Percentiles rank a stretch among this genome's conserved stretches.
These are phyloP conservation scores for Drosophila pseudoananassae DNA, from an alignment of 1,140 invertebrate species.

Conservation along the genomic window DNA sequence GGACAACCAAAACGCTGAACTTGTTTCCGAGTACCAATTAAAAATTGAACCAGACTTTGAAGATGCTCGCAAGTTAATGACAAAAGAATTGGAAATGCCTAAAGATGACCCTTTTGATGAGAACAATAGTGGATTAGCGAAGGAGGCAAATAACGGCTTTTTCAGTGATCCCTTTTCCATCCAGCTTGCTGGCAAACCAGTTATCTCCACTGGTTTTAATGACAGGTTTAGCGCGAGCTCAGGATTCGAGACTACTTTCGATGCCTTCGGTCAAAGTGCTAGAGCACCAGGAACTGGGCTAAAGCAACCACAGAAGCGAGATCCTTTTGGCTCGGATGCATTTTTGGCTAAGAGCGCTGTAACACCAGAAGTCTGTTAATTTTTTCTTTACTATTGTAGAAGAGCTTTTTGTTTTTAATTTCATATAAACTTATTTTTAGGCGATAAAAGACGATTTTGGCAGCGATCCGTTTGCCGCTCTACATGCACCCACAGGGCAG, in stretches of 20 bases:
- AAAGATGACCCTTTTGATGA: constrained; percentile 80
- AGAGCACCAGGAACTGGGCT: constrained; percentile 54
- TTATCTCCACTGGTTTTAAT: constrained; percentile 81
- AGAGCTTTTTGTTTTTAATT: not conserved
- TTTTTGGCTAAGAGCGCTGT: constrained; percentile 85
- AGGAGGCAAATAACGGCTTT: constrained; percentile 75
- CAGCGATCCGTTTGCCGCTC: constrained; percentile 93
- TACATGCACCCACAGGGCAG: constrained; percentile 89
- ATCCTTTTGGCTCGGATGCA: constrained; percentile 87
- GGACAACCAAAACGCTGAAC: constrained; percentile 88
- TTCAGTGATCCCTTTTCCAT: constrained; percentile 74
- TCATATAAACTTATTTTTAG: constrained; percentile 56
- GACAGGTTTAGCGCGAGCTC: constrained; percentile 74
- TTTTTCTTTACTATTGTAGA: not conserved
- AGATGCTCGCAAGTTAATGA: constrained; percentile 85
- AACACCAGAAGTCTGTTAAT: constrained; percentile 65
- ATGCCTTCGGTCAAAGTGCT: constrained; percentile 68
- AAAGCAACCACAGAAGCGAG: constrained; percentile 78
- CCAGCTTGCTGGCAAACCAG: constrained; percentile 45
- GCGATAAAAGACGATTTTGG: constrained; percentile 91
- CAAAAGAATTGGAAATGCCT: constrained; percentile 66
- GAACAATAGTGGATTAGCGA: constrained; percentile 69
- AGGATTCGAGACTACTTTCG: constrained; percentile 75
- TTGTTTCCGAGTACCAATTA: constrained; percentile 88
- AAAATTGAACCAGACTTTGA: constrained; percentile 88